phyloP scores from a whole-genome alignment of 2,113 vertebrate species.

The Semnornis frantzii region DNA sequence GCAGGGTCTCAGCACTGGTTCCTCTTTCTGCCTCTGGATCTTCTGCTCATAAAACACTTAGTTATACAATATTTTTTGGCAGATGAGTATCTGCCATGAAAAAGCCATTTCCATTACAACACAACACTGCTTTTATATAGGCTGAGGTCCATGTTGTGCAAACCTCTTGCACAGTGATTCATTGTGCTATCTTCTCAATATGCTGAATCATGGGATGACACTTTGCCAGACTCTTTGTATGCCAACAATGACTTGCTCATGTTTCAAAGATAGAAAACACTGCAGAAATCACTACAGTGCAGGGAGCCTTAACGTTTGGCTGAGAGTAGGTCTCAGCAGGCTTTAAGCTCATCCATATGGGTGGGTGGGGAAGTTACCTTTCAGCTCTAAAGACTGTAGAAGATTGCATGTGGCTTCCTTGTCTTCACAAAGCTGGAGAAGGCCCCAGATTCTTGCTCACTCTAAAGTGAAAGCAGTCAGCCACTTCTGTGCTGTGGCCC shows the following conservation, averaged over 20 bases:
- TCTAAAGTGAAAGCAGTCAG: neutral
- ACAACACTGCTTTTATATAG: conserved; percentile 16
- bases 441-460: neutral
- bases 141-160: neutral
- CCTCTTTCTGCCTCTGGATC: conserved; percentile 45
- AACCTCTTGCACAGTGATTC: conserved; percentile 50
- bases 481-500: neutral
- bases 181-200: conserved; percentile 37
- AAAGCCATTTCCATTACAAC: conserved; percentile 38
- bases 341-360: neutral
- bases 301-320: neutral
- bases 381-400: neutral
- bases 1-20: neutral
- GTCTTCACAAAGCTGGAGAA: neutral
- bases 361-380: neutral
- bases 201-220: conserved; percentile 56
- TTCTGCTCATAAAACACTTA: conserved; percentile 51
- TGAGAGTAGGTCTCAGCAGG: conserved; percentile 13
- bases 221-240: conserved; percentile 20
- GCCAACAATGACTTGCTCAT: conserved; percentile 36
- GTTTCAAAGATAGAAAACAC: conserved; percentile 7
- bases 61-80: conserved; percentile 25
- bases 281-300: conserved; percentile 4
- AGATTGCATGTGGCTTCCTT: neutral
- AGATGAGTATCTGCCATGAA: neutral